Conservation (phyloP, 2,113 vertebrate genomes). For the Girardinichthys multiradiatus region DNA sequence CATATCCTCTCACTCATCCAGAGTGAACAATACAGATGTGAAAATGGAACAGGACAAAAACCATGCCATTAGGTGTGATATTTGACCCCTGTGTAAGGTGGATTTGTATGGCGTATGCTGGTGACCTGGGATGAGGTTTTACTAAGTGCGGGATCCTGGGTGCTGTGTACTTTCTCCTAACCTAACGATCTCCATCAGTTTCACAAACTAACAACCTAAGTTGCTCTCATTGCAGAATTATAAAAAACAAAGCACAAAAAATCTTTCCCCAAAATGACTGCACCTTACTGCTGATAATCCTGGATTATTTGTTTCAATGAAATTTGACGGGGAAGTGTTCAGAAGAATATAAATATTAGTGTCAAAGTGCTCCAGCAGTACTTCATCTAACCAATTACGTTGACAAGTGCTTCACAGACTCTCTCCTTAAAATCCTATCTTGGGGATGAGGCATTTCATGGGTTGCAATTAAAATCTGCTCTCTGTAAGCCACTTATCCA, state of each 20-base stretch:
- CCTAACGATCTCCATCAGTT: not conserved
- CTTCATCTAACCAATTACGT: slow-evolving; percentile 38
- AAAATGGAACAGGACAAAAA: no score
- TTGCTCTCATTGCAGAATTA: not conserved
- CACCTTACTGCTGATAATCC: not conserved
- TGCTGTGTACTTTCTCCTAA: not conserved
- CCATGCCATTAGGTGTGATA: no score
- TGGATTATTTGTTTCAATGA: not conserved
- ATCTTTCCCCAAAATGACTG: no score
- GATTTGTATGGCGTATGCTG: no score
- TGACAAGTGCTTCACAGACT: slow-evolving; percentile 1
- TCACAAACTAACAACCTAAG: not conserved
- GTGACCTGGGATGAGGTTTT: no score
- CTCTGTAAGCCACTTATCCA: slow-evolving; percentile 29
- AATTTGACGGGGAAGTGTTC: not conserved
- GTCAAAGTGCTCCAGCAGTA: not conserved
- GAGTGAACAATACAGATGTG: no score
- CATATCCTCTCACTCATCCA: no score
- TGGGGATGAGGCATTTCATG: slow-evolving; percentile 8
- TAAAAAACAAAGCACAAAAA: not conserved
- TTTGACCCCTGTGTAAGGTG: no score
- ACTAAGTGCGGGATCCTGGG: no score
- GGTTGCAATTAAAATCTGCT: slow-evolving; percentile 39
- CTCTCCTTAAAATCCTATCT: slow-evolving; percentile 8
- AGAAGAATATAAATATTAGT: not conserved